phyloP scores from a whole-genome alignment of 2,797 vertebrate genomes.

The Chelonia mydas region DNA sequence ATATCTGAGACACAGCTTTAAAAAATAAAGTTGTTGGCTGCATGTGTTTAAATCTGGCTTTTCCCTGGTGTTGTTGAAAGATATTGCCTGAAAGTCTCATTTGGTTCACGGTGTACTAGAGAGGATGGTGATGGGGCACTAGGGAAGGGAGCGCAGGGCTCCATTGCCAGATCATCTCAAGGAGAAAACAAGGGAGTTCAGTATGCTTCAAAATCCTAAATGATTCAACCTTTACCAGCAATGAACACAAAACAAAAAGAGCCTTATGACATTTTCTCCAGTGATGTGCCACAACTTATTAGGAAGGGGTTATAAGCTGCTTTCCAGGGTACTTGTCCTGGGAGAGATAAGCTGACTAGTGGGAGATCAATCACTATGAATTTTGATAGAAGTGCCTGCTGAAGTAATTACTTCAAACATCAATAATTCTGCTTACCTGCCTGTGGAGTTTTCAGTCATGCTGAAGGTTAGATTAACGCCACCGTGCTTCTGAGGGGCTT shows the following conservation, averaged over 20 bases:
- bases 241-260: constrained; percentile 66
- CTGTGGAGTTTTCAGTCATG: constrained; percentile 60
- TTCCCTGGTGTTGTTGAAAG: neutral
- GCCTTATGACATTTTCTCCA: constrained; percentile 62
- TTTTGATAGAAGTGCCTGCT: constrained; percentile 73
- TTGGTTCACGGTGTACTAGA: neutral
- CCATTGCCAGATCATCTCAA: neutral
- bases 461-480: constrained; percentile 67
- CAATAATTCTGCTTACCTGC: constrained; percentile 75
- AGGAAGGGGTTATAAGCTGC: constrained; percentile 76
- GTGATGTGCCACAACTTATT: constrained; percentile 74
- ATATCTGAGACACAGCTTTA: neutral
- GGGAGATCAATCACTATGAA: constrained; percentile 78
- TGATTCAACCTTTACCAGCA: constrained; percentile 59
- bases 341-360: constrained; percentile 75
- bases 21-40: neutral
- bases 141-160: neutral
- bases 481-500: constrained; percentile 16
- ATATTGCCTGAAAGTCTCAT: constrained; percentile 35
- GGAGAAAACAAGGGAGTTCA: constrained; percentile 4
- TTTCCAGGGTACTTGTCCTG: constrained; percentile 68
- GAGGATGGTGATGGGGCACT: neutral
- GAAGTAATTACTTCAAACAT: constrained; percentile 75
- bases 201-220: neutral
- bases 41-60: neutral